phyloP scores from a whole-genome alignment of 1,140 invertebrate genomes.

The Habropoda laboriosa region DNA sequence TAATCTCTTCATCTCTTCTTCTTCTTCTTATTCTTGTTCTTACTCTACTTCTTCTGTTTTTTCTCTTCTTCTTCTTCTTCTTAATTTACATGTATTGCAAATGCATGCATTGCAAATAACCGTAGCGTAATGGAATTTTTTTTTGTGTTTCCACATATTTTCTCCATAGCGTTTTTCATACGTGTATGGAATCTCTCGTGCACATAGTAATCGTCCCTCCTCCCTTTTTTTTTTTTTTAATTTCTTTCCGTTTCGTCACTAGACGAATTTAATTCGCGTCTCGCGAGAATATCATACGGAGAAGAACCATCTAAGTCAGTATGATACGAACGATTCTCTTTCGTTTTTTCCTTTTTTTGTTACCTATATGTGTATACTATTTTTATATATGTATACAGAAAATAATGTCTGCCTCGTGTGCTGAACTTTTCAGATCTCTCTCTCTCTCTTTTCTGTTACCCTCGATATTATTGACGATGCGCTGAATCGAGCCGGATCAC shows the following conservation, averaged over 20 bases:
- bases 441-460: neutral
- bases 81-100: constrained; percentile 67
- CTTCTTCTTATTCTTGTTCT: constrained; percentile 48
- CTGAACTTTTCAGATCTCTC: neutral
- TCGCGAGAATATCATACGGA: constrained; percentile 53
- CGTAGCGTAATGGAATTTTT: constrained; percentile 22
- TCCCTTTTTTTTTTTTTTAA: neutral
- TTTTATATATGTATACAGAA: constrained; percentile 13
- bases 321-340: constrained; percentile 53
- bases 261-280: neutral
- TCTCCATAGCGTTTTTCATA: constrained; percentile 17
- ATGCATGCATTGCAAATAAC: constrained; percentile 73
- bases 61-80: constrained; percentile 1
- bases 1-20: constrained; percentile 44
- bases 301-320: constrained; percentile 40
- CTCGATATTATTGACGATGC: neutral
- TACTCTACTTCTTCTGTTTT: neutral
- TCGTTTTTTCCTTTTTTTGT: constrained; percentile 19
- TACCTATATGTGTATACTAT: neutral
- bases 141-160: constrained; percentile 35
- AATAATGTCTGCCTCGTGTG: neutral
- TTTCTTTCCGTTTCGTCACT: neutral
- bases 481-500: neutral
- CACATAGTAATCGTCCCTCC: constrained; percentile 15
- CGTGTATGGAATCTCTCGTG: constrained; percentile 36